Evolutionary conservation across 2,888 invertebrate genomes (phyloP), one percentile per base, ranked within the genome.

Genomic region (Hemithea aestivaria): DNA sequence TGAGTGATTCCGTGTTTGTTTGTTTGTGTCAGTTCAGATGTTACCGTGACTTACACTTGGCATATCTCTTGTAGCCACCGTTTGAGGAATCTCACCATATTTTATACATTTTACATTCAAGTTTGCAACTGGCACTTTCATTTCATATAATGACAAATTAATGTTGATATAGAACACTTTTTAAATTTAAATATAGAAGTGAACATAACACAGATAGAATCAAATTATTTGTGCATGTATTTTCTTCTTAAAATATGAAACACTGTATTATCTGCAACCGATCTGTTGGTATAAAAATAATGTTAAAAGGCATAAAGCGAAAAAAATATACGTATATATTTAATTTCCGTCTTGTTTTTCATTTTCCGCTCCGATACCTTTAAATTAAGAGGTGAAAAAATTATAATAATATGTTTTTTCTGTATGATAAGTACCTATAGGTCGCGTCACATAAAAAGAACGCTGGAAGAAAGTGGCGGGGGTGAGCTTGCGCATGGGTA

Each of bases 271-370:
- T 66, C 70, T 70, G 66, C 72, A 71, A 72, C 65, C 61, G 63
- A 67, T 66, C 66, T 78, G 79, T 80, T 81, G 69, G 73, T 70
- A 62, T 71, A 59, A 77, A 39, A 67, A 74, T 79, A 73, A 82
- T 84, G 75, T 84, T 84, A 78, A 71, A 72, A 79, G 72, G 72
- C 76, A 78, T 81, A 78, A 80, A 76, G 72, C 67, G 69, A 74
- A 77, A 74, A 64, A 70, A 83, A 84, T 51, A 84, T 85, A 85
- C 84, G 82, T 85, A 85, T 83, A 82, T 81, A 84, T 85, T 84
- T 83, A 83, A 83, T 83, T 85, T 81, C 55, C 67, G 46, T 40
- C 1, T 33, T 34, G 62, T 56, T 45, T 66, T 58, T 67, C 34
- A 68, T 66, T 65, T 79, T 61, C 56, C 21, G 58, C 64, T 58